These are phyloP conservation scores for Diglossa brunneiventris DNA, from an alignment of 2,113 vertebrate species.

Conservation along the genomic window DNA sequence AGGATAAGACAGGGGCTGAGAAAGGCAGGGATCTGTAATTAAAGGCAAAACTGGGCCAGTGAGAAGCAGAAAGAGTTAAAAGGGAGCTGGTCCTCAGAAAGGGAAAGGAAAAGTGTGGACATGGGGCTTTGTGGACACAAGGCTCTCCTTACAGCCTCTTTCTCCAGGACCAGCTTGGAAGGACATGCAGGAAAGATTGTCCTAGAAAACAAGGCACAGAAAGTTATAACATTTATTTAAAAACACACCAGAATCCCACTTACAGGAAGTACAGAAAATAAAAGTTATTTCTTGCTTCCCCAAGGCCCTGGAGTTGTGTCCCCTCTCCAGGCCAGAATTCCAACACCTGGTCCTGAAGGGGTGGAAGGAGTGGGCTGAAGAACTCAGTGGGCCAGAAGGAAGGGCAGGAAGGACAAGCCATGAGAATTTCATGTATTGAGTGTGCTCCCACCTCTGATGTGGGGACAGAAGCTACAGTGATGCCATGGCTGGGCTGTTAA, in stretches of 20 bases:
- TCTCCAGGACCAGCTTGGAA: neutral
- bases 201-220: neutral
- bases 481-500: neutral
- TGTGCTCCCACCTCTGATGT: neutral
- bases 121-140: rapidly evolving
- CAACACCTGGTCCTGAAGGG: neutral
- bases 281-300: neutral
- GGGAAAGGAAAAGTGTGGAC: neutral
- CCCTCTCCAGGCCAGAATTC: neutral
- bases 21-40: neutral
- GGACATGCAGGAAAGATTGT: neutral
- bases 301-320: neutral
- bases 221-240: neutral
- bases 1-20: neutral
- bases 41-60: neutral
- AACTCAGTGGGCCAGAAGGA: neutral
- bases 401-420: neutral
- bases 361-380: neutral
- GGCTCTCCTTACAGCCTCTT: neutral
- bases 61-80: neutral
- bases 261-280: neutral
- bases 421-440: rapidly evolving
- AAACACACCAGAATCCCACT: neutral
- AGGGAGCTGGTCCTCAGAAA: neutral
- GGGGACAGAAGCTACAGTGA: neutral